These are phyloP conservation scores for Rhinichthys klamathensis DNA, from an alignment of 2,113 vertebrate genomes.

Conservation along the genomic window DNA sequence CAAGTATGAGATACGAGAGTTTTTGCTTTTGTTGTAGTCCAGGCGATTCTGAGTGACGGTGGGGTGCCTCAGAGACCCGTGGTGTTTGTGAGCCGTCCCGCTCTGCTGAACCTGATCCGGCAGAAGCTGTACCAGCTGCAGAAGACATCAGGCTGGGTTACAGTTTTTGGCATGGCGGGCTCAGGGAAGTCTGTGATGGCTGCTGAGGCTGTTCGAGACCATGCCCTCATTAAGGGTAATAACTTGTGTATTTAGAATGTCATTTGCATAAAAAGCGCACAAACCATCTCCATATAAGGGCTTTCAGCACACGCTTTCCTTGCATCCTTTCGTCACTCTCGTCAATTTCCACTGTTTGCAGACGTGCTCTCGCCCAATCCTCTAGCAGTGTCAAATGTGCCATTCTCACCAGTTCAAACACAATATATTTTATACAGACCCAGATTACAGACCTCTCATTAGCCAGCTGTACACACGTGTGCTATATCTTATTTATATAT, in stretches of 20 bases:
- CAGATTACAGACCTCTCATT: no score
- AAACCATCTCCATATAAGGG: no score
- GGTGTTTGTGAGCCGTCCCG: slow-evolving; percentile 88
- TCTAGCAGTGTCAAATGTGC: no score
- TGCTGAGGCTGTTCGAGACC: slow-evolving; percentile 89
- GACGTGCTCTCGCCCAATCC: no score
- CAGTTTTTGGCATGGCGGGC: slow-evolving; percentile 94
- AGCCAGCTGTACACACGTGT: no score
- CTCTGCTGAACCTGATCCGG: slow-evolving; percentile 80
- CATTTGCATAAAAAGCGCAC: no score
- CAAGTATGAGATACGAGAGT: background rate
- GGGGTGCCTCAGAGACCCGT: slow-evolving; percentile 94
- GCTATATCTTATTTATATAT: no score
- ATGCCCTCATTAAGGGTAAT: slow-evolving; percentile 83
- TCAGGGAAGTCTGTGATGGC: slow-evolving; percentile 96
- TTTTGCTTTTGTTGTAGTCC: slow-evolving; percentile 76
- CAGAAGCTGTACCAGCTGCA: slow-evolving; percentile 80
- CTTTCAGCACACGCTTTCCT: no score
- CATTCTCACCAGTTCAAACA: no score
- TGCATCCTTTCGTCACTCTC: no score
- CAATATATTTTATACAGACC: no score
- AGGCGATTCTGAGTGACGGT: slow-evolving; percentile 86
- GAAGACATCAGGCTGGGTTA: slow-evolving; percentile 87
- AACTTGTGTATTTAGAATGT: background rate
- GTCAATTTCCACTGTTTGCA: no score